Evolutionary conservation across 2,797 vertebrate genomes (phyloP), one percentile per base, ranked within the genome.

Genomic region (Eulemur coronatus): DNA sequence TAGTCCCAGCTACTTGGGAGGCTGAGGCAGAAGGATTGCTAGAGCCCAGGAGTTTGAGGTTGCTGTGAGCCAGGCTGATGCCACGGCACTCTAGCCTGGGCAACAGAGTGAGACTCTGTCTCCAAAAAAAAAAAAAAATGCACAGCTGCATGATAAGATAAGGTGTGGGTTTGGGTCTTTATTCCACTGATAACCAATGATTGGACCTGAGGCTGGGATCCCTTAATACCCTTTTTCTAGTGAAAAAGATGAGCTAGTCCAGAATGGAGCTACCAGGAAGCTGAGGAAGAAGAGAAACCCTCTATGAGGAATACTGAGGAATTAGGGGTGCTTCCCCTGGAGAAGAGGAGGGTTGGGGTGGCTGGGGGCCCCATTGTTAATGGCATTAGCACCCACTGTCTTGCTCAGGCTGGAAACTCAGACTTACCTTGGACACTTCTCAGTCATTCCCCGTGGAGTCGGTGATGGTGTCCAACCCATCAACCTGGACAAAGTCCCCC

Each of bases 351-450:
- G 15, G 57, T n/a, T 41, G 2, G 48, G 12, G 48, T 28, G 12
- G 5, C 10, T 2, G 33, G 28, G 35, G 41, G 2, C 3, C 3
- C 15, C 3, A 3, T 6, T 11, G 0, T 55, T 11, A 46, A 38
- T 10, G 69, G 11, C 69, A 28, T 17, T 17, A 14, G 41, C 24
- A 38, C 11, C 15, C 15, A 13, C 12, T 22, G 26, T 2, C 11
- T 38, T 69, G 1, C 65, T 6, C 78, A 15, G 13, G 5, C 18
- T 52, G 50, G 63, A 70, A 75, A 26, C 12, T 46, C 12, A 33
- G 57, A 30, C 20, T 48, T 14, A 8, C 18, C 13, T 30, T 28
- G 48, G 48, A 67, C 7, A 7, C 5, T 30, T 63, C 65, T 69
- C 30, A 9, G 38, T 43, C 30, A 28, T 30, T 4, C 11, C 20